These are phyloP conservation scores for Gopherus evgoodei DNA, from an alignment of 2,113 vertebrate species.

Conservation along the genomic window DNA sequence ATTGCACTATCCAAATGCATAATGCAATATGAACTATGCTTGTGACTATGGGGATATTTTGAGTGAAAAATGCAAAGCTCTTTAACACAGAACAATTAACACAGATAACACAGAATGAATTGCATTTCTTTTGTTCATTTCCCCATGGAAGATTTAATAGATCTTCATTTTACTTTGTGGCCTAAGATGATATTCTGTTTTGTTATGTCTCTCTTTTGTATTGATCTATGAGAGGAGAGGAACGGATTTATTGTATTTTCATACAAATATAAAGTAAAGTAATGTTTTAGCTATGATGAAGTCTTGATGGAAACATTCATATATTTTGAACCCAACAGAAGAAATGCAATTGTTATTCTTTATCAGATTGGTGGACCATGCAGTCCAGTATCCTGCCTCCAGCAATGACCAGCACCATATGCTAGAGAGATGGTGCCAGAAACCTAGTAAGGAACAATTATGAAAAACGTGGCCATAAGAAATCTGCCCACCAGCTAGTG, in stretches of 20 bases:
- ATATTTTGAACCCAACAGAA: not conserved
- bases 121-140: not conserved
- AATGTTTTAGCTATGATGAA: not conserved
- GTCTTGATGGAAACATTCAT: not conserved
- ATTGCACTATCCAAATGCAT: not conserved
- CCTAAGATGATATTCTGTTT: not conserved
- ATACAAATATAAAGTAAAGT: not conserved
- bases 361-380: accelerated
- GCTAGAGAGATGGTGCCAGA: not conserved
- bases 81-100: not conserved
- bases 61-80: not conserved
- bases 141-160: not conserved
- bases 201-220: not conserved
- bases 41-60: not conserved
- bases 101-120: not conserved
- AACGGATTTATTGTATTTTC: not conserved
- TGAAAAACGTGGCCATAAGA: no score
- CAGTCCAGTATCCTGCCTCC: not conserved
- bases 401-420: not conserved
- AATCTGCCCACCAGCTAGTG: no score
- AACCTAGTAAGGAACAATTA: not conserved
- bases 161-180: not conserved
- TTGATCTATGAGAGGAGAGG: not conserved
- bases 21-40: no score
- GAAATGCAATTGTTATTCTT: not conserved